These are phyloP conservation scores for Scolopax bukidnonensis DNA, from an alignment of 2,797 vertebrate species.

Conservation along the genomic window DNA sequence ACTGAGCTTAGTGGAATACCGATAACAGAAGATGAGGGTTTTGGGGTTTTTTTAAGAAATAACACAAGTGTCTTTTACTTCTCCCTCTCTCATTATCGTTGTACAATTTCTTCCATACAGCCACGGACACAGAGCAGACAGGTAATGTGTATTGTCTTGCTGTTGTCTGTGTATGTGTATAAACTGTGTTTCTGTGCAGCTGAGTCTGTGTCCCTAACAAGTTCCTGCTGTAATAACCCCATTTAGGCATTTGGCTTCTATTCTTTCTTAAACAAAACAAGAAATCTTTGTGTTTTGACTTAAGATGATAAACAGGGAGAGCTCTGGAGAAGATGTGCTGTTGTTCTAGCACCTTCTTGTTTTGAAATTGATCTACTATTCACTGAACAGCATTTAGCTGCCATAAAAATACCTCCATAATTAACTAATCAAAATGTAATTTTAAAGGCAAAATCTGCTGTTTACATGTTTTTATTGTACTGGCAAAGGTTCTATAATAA, in stretches of 20 bases:
- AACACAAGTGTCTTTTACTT: background rate
- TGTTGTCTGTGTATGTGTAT: conserved; percentile 27
- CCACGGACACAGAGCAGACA: conserved; percentile 97
- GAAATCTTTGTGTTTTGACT: background rate
- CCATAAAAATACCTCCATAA: background rate
- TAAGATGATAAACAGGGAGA: background rate
- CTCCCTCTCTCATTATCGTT: conserved; percentile 62
- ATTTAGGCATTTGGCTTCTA: conserved; percentile 47
- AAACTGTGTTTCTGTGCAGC: conserved; percentile 42
- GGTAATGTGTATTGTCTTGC: conserved; percentile 79
- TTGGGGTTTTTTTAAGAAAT: background rate
- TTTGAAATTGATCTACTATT: background rate
- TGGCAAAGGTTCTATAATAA: background rate
- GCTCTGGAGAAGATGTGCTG: background rate
- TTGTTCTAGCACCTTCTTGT: background rate
- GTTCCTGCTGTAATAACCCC: conserved; percentile 30
- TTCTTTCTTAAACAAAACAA: background rate
- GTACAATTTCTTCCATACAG: conserved; percentile 87
- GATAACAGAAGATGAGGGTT: background rate
- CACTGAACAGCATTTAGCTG: background rate
- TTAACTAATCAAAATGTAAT: background rate
- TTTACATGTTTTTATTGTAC: background rate
- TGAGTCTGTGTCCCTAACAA: background rate
- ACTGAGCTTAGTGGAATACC: background rate
- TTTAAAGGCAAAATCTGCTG: background rate